Evolutionary conservation across 2,888 invertebrate species (phyloP).

Genomic region (Ferdinandea cuprea): DNA sequence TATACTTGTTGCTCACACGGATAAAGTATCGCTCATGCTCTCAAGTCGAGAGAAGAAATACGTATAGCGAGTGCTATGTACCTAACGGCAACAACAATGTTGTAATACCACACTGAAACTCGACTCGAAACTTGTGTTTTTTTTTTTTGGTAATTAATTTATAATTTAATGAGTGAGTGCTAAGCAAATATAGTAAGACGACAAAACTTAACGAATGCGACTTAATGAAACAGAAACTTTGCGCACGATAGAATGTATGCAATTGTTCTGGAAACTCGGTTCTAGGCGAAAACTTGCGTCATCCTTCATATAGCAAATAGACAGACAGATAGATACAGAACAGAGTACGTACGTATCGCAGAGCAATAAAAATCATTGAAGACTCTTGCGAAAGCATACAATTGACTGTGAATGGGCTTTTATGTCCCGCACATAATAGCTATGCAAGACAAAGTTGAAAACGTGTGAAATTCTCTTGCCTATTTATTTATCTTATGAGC

Average conservation of each 20-base stretch:
- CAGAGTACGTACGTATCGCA: background rate
- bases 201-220: background rate
- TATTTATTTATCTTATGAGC: conserved; percentile 16
- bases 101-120: conserved; percentile 35
- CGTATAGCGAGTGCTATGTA: background rate
- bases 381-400: background rate
- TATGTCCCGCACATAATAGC: background rate
- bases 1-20: conserved; percentile 46
- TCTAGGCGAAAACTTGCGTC: background rate
- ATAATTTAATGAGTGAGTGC: conserved; percentile 39
- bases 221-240: conserved; percentile 35
- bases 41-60: background rate
- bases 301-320: background rate
- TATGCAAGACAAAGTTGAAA: background rate
- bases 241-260: background rate
- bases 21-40: conserved; percentile 16
- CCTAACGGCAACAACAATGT: background rate
- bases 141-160: conserved; percentile 35
- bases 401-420: conserved; percentile 1
- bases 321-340: background rate
- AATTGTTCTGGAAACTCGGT: background rate
- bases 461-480: conserved; percentile 14
- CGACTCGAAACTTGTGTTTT: background rate
- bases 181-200: conserved; percentile 4
- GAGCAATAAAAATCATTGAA: background rate